Conservation (phyloP, 2,888 invertebrate genomes). For the Tyria jacobaeae region DNA sequence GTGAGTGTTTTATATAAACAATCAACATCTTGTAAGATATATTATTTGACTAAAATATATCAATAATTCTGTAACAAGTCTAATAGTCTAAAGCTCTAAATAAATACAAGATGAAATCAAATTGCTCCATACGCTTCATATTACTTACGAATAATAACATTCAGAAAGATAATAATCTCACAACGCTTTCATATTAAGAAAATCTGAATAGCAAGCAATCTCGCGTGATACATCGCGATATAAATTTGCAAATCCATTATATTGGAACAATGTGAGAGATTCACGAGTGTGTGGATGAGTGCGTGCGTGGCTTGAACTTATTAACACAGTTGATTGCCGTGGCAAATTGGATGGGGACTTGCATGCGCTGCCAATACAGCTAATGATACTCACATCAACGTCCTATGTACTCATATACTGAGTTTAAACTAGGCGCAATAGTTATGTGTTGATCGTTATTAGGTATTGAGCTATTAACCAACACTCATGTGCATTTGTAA, state of each 20-base stretch:
- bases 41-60: too few relatives aligned
- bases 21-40: too few relatives aligned
- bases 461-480: too few relatives aligned
- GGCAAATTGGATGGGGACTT: conserved; percentile 72
- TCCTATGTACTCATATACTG: conserved; percentile 36
- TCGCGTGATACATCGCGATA: conserved; percentile 7
- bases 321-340: conserved; percentile 74
- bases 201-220: conserved; percentile 3
- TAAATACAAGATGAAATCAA: not conserved
- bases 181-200: conserved; percentile 4
- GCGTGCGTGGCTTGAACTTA: conserved; percentile 62
- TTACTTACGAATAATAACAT: not conserved
- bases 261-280: conserved; percentile 26
- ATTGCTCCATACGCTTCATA: not conserved
- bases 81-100: not conserved
- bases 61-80: not conserved
- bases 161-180: not conserved
- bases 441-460: conserved; percentile 4
- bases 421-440: conserved; percentile 6
- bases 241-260: conserved; percentile 26
- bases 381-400: conserved; percentile 56
- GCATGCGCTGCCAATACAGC: conserved; percentile 56
- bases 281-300: conserved; percentile 59
- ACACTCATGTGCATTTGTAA: too few relatives aligned
- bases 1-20: too few relatives aligned